phyloP scores from a whole-genome alignment of 2,888 invertebrate species.

The Euproctis similis region DNA sequence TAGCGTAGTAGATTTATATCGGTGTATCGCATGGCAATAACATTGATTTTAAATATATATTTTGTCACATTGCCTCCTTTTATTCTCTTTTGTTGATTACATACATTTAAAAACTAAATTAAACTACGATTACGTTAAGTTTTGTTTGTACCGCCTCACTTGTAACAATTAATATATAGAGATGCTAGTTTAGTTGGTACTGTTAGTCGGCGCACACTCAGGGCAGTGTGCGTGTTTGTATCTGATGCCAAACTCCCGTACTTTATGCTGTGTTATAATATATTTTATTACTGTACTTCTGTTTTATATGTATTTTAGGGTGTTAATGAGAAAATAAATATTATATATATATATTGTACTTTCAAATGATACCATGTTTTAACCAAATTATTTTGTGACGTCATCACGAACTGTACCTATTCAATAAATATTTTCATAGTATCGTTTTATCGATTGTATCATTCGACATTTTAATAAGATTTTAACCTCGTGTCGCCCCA shows the following conservation, averaged over 20 bases:
- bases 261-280: constrained; percentile 33
- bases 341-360: not conserved
- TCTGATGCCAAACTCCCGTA: constrained; percentile 55
- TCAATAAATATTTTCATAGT: constrained; percentile 56
- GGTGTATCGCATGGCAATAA: constrained; percentile 53
- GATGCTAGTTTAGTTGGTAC: constrained; percentile 40
- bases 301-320: constrained; percentile 4
- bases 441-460: constrained; percentile 42
- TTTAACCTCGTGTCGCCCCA: constrained; percentile 13
- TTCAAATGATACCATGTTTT: constrained; percentile 35
- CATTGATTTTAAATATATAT: constrained; percentile 3
- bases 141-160: too few species aligned
- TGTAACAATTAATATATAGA: constrained; percentile 24
- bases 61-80: too few species aligned
- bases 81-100: too few species aligned
- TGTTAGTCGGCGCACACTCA: constrained; percentile 22
- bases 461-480: constrained; percentile 12
- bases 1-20: constrained; percentile 28
- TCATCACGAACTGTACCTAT: constrained; percentile 31
- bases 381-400: constrained; percentile 56
- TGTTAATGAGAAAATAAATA: constrained; percentile 2
- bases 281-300: constrained; percentile 24
- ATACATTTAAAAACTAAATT: too few species aligned
- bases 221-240: constrained; percentile 20
- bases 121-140: too few species aligned